Conservation (phyloP, 2,113 vertebrate genomes). For the Eublepharis macularius region DNA sequence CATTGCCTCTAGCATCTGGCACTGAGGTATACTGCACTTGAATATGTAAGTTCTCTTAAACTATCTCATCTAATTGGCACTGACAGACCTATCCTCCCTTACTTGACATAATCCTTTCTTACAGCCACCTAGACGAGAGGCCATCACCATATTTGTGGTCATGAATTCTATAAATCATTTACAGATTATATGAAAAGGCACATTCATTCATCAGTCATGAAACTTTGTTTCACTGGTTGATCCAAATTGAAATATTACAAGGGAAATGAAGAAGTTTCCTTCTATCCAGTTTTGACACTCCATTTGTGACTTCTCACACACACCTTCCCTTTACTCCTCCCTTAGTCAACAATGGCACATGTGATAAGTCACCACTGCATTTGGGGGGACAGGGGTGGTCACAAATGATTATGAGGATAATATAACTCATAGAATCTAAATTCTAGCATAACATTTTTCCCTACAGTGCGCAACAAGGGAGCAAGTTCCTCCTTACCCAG, state of each 20-base stretch:
- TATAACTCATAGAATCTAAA: not conserved
- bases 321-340: no score
- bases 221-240: not conserved
- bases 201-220: not conserved
- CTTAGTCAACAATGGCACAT: not conserved
- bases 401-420: not conserved
- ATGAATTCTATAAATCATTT: not conserved
- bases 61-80: not conserved
- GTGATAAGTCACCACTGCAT: not conserved
- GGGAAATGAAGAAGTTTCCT: not conserved
- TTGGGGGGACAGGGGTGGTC: not conserved
- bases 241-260: not conserved
- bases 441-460: not conserved
- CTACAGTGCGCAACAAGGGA: not conserved
- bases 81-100: no score
- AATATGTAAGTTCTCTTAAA: not conserved
- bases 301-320: not conserved
- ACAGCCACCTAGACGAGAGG: not conserved
- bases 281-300: not conserved
- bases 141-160: not conserved
- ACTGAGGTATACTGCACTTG: not conserved
- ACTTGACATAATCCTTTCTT: not conserved
- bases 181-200: not conserved
- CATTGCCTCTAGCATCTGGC: not conserved
- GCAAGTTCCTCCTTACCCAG: not conserved